Base-by-base conservation (phyloP, 2,888 invertebrate species). In the Ceramica pisi region DNA sequence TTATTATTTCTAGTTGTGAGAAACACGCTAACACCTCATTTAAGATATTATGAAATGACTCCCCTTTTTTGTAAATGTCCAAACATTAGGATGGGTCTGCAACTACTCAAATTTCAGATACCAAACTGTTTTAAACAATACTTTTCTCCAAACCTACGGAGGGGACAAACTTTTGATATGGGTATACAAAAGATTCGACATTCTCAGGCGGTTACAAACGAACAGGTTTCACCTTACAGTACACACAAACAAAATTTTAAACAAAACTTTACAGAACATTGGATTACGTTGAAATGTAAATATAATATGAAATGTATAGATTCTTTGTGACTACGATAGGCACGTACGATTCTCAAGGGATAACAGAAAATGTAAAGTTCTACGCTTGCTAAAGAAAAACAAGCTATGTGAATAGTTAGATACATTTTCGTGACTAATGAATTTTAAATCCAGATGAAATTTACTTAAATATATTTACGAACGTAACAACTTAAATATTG, bases 271-370 rank as follows among this genome's bases (percentile, higher is more conserved):
- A 53, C 51, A 65, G 31, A 67, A 75, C 56, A 75, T 75, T 80
- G 71, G 64, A 80, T 80, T 78, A 70, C 55, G 61, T 64, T 73
- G 77, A 64, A 65, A 83, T 73, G 67, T 80, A n/a, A n/a, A n/a
- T n/a, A n/a, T n/a, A n/a, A n/a, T n/a, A n/a, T n/a, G n/a, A n/a
- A n/a, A n/a, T 77, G 51, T 66, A 68, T 63, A 65, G 57, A 78
- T 83, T 83, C 81, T 78, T 74, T 83, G 82, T 83, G 84, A 81
- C 81, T 74, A 56, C 77, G 60, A 78, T 74, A 75, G 66, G 68
- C 61, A 50, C 61, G 51, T 14, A 70, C 14, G 26, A 51, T 60
- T 71, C 81, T 74, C 81, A 23, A 41, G 69, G 65, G 77, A 63
- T 61, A 51, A 10, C 8, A 66, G 26, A 73, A 67, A 74, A 71